Evolutionary conservation across 1,140 invertebrate species (phyloP).

Genomic region (Listronotus bonariensis): DNA sequence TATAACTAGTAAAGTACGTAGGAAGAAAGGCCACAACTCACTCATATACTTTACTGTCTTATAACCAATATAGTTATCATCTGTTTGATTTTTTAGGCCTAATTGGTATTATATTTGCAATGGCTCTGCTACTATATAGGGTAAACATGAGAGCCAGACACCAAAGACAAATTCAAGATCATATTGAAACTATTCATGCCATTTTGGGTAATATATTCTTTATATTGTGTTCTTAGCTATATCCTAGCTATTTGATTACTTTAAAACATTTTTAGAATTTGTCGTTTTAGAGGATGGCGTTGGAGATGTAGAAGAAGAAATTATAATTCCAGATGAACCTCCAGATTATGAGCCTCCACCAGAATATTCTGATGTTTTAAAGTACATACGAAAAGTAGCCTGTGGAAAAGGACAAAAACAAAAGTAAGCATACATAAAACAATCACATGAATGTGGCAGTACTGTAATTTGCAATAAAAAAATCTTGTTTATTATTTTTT

Average conservation of each 20-base stretch:
- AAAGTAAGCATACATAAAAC: slow-evolving; percentile 2
- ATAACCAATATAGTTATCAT: too few species aligned
- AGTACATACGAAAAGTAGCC: slow-evolving; percentile 23
- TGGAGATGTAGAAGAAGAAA: slow-evolving; percentile 57
- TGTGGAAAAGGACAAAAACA: not conserved
- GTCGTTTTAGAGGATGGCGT: slow-evolving; percentile 42
- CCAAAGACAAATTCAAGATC: too few species aligned
- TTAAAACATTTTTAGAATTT: slow-evolving; percentile 14
- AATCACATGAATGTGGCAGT: too few species aligned
- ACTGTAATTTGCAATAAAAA: too few species aligned
- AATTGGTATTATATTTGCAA: too few species aligned
- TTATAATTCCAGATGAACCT: slow-evolving; percentile 64
- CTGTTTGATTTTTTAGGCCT: too few species aligned
- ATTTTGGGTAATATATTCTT: slow-evolving; percentile 60
- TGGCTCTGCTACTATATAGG: too few species aligned
- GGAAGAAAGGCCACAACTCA: too few species aligned
- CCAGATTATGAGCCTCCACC: slow-evolving; percentile 73
- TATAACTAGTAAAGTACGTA: too few species aligned
- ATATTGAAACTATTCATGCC: slow-evolving; percentile 71
- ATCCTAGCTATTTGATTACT: not conserved
- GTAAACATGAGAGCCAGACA: too few species aligned
- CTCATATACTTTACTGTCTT: too few species aligned
- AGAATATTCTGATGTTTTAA: slow-evolving; percentile 70
- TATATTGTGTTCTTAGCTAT: not conserved
- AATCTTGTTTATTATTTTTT: too few species aligned